Conservation (phyloP, 2,888 invertebrate genomes). For the Polylopha cassiicola region DNA sequence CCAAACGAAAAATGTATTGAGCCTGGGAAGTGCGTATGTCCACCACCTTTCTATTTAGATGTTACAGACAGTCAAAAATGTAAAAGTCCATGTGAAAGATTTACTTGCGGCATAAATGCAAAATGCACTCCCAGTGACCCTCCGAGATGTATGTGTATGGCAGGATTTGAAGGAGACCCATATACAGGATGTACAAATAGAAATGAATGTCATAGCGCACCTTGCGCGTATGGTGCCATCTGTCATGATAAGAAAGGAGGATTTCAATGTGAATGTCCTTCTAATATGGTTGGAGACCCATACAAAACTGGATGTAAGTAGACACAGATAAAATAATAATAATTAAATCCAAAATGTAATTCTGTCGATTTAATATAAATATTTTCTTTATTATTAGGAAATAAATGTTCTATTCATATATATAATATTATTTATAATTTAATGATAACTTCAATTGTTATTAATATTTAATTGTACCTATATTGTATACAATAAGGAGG, state of each 20-base stretch:
- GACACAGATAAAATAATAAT: no score
- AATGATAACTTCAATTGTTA: slow-evolving; percentile 1
- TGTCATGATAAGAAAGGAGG: slow-evolving; percentile 92
- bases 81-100: slow-evolving; percentile 94
- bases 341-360: no score
- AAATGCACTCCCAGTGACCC: slow-evolving; percentile 93
- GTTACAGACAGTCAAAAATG: slow-evolving; percentile 89
- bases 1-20: slow-evolving; percentile 93
- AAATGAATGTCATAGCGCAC: slow-evolving; percentile 89
- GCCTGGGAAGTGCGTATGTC: slow-evolving; percentile 93
- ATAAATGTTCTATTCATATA: slow-evolving; percentile 3
- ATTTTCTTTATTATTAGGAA: slow-evolving; percentile 5
- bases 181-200: slow-evolving; percentile 89
- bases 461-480: slow-evolving; percentile 6
- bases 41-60: slow-evolving; percentile 93
- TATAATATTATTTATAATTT: slow-evolving; percentile 4
- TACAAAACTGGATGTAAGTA: slow-evolving; percentile 88
- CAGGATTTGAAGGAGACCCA: slow-evolving; percentile 92
- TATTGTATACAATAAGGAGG: no score
- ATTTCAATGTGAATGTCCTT: slow-evolving; percentile 90
- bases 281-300: slow-evolving; percentile 89
- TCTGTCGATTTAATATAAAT: neutral
- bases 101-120: slow-evolving; percentile 92
- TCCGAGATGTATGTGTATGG: slow-evolving; percentile 91
- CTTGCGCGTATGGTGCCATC: slow-evolving; percentile 92